Evolutionary conservation across 2,113 vertebrate species (phyloP), one percentile per base, ranked within the genome.

Genomic region (Cervus canadensis): DNA sequence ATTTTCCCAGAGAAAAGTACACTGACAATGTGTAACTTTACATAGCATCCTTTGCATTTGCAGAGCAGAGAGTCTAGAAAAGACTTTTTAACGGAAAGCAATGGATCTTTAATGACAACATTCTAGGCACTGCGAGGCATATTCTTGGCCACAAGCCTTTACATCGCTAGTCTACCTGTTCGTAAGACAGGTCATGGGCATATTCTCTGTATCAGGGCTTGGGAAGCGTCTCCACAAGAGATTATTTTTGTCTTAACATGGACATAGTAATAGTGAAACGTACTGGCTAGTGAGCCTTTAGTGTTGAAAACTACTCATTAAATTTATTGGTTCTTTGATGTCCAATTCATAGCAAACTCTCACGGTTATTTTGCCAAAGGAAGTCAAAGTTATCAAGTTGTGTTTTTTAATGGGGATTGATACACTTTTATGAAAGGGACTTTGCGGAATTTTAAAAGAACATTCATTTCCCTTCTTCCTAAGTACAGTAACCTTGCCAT

Each of bases 301-400:
- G 92, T 85, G 97, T 93, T 95, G 97, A 97, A 97, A 98, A 93
- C 71, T 60, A 43, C 94, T 98, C 84, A 21, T 98, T 97, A 98
- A 95, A 95, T 93, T 97, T 97, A 95, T 95, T 90, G 91, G 57
- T 82, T 95, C 98, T 98, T 98, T 98, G 97, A 98, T 98, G 98
- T 98, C 56, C 76, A 26, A 60, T 71, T 96, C 92, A 97, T 88
- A 97, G 97, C 96, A 96, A 94, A 95, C 91, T 84, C 95, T 96
- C 93, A 88, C 89, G 90, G 87, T 96, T 97, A 94, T 91, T 96
- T 96, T 97, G 96, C 97, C 97, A 98, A 91, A 97, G 96, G 74
- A 98, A 97, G 85, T 97, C 93, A 94, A 95, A 98, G 96, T 93
- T 89, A 97, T 95, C 95, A 96, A 96, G 89, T 87, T 92, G 94